Evolutionary conservation across 2,797 vertebrate genomes (phyloP).

Genomic region (Galago senegalensis): DNA sequence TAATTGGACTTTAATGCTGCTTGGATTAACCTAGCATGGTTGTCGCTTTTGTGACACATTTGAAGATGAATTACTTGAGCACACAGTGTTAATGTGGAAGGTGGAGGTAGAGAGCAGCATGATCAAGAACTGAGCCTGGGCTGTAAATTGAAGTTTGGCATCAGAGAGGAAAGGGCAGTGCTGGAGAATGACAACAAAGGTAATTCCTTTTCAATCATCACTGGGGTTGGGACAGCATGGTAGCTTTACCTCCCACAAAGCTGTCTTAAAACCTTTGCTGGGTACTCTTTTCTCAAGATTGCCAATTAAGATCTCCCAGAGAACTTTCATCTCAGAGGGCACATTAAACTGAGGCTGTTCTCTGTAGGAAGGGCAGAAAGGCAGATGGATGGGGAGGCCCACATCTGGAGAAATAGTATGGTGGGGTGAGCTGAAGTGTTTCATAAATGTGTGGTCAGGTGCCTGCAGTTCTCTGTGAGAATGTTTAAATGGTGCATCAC

Average conservation of each 20-base stretch:
- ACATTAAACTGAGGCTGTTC: not conserved
- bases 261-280: not conserved
- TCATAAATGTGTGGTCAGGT: not conserved
- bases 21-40: constrained; percentile 59
- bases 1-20: constrained; percentile 78
- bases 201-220: constrained; percentile 69
- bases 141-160: constrained; percentile 83
- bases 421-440: not conserved
- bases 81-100: constrained; percentile 75
- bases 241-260: constrained; percentile 21
- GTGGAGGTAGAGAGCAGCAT: constrained; percentile 76
- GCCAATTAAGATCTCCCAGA: constrained; percentile 32
- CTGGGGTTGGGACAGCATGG: not conserved
- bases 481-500: not conserved
- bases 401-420: not conserved
- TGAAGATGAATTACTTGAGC: constrained; percentile 79
- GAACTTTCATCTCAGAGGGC: not conserved
- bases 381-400: not conserved
- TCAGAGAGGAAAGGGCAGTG: constrained; percentile 79
- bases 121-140: constrained; percentile 79
- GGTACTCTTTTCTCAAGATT: constrained; percentile 11
- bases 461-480: not conserved
- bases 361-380: not conserved
- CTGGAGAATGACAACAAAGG: constrained; percentile 74
- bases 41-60: constrained; percentile 73